Conservation (phyloP, 2,888 invertebrate species). For the Mellilla xanthometata region DNA sequence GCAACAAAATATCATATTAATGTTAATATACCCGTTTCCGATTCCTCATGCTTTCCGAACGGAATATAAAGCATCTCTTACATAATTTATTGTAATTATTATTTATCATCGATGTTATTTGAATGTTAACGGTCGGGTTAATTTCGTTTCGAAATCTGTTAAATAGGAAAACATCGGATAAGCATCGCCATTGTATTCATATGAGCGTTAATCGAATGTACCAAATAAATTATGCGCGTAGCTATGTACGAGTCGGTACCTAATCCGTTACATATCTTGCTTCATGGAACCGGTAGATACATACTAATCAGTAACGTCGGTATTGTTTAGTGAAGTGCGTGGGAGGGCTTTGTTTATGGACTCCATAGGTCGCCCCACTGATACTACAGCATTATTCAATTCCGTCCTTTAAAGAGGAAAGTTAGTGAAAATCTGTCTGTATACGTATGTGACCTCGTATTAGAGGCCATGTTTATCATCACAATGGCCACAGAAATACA, state of each 20-base stretch:
- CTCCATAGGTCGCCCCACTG: conserved; percentile 23
- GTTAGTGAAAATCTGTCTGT: conserved; percentile 25
- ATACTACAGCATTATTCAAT: conserved; percentile 7
- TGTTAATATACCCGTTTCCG: conserved; percentile 13
- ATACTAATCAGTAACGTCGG: conserved; percentile 42
- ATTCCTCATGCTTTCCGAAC: conserved; percentile 17
- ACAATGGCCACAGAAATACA: conserved; percentile 44
- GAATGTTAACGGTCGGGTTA: conserved; percentile 39
- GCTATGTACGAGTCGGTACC: conserved; percentile 38
- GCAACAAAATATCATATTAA: conserved; percentile 21
- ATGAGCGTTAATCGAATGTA: conserved; percentile 55
- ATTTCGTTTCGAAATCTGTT: conserved; percentile 41
- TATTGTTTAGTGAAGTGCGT: conserved; percentile 58
- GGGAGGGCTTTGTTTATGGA: conserved; percentile 39
- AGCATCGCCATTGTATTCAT: conserved; percentile 65
- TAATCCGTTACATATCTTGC: conserved; percentile 45
- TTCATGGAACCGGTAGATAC: conserved; percentile 39
- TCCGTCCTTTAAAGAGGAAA: conserved; percentile 8
- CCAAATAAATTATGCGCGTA: conserved; percentile 41
- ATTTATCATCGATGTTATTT: conserved; percentile 18
- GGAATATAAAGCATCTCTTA: conserved; percentile 15
- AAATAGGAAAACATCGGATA: conserved; percentile 40
- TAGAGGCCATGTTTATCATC: conserved; percentile 35
- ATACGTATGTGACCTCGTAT: conserved; percentile 28
- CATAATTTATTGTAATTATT: conserved; percentile 20